Evolutionary conservation across 1,140 invertebrate genomes (phyloP).

Genomic region (Rhyzopertha dominica): DNA sequence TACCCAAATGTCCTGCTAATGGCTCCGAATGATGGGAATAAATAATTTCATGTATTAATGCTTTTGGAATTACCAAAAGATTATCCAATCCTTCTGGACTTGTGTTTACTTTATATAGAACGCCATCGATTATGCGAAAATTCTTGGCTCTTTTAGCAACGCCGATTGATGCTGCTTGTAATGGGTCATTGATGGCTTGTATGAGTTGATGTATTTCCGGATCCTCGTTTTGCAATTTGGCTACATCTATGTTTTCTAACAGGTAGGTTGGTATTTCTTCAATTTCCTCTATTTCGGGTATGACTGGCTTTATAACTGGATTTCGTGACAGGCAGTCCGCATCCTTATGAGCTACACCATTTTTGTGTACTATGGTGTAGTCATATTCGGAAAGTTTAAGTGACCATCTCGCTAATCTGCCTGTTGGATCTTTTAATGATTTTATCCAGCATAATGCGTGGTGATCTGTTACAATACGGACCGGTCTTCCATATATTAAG

Average conservation of each 20-base stretch:
- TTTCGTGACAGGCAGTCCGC: conserved; percentile 29
- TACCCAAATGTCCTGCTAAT: conserved; percentile 19
- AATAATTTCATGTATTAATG: conserved; percentile 16
- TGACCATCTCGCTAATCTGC: conserved; percentile 35
- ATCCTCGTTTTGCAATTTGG: conserved; percentile 11
- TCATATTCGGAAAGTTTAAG: conserved; percentile 24
- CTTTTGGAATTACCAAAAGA: conserved; percentile 18
- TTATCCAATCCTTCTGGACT: conserved; percentile 4
- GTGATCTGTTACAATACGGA: conserved; percentile 40
- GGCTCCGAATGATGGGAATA: conserved; percentile 14
- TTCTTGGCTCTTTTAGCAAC: conserved; percentile 14
- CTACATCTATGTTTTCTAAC: not conserved
- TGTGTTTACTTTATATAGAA: conserved; percentile 15
- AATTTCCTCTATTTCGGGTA: too few species aligned
- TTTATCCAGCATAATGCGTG: conserved; percentile 47
- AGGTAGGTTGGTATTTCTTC: conserved; percentile 7
- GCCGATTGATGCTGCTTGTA: conserved; percentile 3
- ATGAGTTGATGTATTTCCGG: not conserved
- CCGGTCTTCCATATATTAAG: conserved; percentile 15
- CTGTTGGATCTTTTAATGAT: conserved; percentile 37
- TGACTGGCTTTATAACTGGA: conserved; percentile 2
- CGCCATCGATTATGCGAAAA: conserved; percentile 11
- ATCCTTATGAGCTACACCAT: conserved; percentile 26
- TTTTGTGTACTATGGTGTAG: conserved; percentile 24
- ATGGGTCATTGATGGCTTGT: conserved; percentile 5